Evolutionary conservation across 1,140 invertebrate genomes (phyloP).

Genomic region (Aphidius ervi): DNA sequence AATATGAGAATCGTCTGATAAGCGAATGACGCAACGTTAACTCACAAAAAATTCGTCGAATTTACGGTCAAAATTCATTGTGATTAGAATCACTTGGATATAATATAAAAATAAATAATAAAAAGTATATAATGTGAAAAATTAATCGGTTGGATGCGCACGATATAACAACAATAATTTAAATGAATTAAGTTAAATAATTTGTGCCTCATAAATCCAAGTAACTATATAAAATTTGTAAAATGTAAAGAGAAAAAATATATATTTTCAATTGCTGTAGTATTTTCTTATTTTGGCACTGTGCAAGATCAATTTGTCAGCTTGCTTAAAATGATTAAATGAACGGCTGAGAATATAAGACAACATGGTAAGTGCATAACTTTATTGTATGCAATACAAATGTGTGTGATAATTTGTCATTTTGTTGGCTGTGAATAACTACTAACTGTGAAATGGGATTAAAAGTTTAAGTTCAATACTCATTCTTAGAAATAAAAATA

Average conservation of each 20-base stretch:
- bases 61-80: too few relatives aligned
- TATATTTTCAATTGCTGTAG: neutral
- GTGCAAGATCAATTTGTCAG: slow-evolving; percentile 38
- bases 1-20: too few relatives aligned
- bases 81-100: too few relatives aligned
- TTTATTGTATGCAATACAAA: slow-evolving; percentile 31
- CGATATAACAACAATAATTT: too few relatives aligned
- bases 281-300: slow-evolving; percentile 36
- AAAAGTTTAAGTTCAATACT: neutral
- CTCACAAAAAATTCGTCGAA: too few relatives aligned
- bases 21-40: too few relatives aligned
- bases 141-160: too few relatives aligned
- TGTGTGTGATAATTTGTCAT: slow-evolving; percentile 28
- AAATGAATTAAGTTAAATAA: too few relatives aligned
- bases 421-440: slow-evolving; percentile 9
- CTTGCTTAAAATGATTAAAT: slow-evolving; percentile 21
- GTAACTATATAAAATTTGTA: too few relatives aligned
- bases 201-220: slow-evolving; percentile 4
- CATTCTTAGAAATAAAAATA: too few relatives aligned
- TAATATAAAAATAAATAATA: too few relatives aligned
- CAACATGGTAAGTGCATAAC: slow-evolving; percentile 14
- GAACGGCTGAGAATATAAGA: slow-evolving; percentile 3
- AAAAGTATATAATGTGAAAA: too few relatives aligned
- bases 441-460: slow-evolving; percentile 20
- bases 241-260: neutral